Conservation (phyloP, 2,797 vertebrate genomes). For the Neosilurus mollespiculum region DNA sequence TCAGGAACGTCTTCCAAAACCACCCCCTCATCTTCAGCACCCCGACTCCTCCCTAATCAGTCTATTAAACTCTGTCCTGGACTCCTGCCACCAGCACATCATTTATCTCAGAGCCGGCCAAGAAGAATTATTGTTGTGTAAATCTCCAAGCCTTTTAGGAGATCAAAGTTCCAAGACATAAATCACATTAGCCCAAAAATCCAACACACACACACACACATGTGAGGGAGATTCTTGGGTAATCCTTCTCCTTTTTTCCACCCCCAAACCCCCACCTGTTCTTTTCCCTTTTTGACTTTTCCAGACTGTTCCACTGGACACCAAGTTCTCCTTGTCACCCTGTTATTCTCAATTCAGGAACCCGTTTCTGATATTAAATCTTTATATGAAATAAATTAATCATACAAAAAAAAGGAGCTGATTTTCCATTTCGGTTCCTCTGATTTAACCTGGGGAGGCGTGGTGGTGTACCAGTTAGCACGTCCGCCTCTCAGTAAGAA, state of each 20-base stretch:
- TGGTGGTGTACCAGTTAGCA: no score
- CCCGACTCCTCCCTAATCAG: slow-evolving; percentile 44
- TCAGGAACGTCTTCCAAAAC: slow-evolving; percentile 53
- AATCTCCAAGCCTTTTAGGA: slow-evolving; percentile 74
- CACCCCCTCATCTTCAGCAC: slow-evolving; percentile 13
- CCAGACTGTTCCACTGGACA: not conserved
- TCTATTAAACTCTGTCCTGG: slow-evolving; percentile 69
- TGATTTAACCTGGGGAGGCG: not conserved
- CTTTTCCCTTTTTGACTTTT: slow-evolving; percentile 20
- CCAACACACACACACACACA: slow-evolving; percentile 46
- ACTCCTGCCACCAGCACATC: slow-evolving; percentile 66
- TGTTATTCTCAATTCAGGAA: not conserved
- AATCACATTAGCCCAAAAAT: slow-evolving; percentile 70
- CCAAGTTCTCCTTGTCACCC: not conserved
- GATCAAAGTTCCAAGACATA: slow-evolving; percentile 74
- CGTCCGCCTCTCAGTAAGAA: no score
- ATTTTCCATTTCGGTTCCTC: not conserved
- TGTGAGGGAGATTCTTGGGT: slow-evolving; percentile 45
- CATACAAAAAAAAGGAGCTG: not conserved
- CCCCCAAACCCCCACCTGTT: slow-evolving; percentile 10
- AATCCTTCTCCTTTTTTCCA: not conserved
- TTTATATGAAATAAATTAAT: not conserved
- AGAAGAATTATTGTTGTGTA: slow-evolving; percentile 74
- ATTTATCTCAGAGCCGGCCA: slow-evolving; percentile 70
- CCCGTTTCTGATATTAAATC: not conserved